These are phyloP conservation scores for Tenualosa thibaudeaui DNA, from an alignment of 2,797 vertebrate genomes.

Conservation along the genomic window DNA sequence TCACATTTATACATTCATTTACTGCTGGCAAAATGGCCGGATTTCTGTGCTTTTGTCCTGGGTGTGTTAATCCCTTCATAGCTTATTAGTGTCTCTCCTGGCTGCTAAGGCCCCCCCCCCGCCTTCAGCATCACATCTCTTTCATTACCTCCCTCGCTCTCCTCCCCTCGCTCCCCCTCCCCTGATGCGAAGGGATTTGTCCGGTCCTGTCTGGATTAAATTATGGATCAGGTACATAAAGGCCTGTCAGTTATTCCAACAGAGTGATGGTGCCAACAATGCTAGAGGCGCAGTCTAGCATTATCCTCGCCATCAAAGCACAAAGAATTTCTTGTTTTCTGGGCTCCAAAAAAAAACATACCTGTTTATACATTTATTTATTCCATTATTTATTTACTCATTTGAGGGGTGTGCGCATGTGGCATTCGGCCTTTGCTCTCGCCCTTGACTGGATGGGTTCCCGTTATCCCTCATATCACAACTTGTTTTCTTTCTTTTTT, in stretches of 20 bases:
- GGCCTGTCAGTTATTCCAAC: slow-evolving; percentile 63
- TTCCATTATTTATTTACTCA: slow-evolving; percentile 47
- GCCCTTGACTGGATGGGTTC: slow-evolving; percentile 49
- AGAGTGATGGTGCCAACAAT: slow-evolving; percentile 60
- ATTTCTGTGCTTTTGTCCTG: slow-evolving; percentile 32
- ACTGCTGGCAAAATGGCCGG: not conserved
- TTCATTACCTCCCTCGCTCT: slow-evolving; percentile 27
- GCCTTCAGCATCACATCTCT: slow-evolving; percentile 56
- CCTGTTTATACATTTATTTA: slow-evolving; percentile 54
- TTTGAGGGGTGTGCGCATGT: slow-evolving; percentile 50
- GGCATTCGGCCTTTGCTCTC: slow-evolving; percentile 53
- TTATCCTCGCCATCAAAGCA: slow-evolving; percentile 48
- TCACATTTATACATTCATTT: slow-evolving; percentile 34
- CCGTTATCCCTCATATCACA: slow-evolving; percentile 26
- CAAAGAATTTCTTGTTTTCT: slow-evolving; percentile 50
- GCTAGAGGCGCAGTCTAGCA: slow-evolving; percentile 63
- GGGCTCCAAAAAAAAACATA: slow-evolving; percentile 40
- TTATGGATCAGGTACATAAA: slow-evolving; percentile 69
- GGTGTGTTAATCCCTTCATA: slow-evolving; percentile 53
- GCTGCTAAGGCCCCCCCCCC: slow-evolving; percentile 51
- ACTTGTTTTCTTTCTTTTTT: not conserved
- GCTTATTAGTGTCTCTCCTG: slow-evolving; percentile 54
- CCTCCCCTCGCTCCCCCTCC: not conserved
- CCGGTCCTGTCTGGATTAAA: slow-evolving; percentile 68
- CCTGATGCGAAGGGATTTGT: slow-evolving; percentile 45